Base-by-base conservation (phyloP, 1,140 invertebrate genomes). In the Drosophila ironensis region DNA sequence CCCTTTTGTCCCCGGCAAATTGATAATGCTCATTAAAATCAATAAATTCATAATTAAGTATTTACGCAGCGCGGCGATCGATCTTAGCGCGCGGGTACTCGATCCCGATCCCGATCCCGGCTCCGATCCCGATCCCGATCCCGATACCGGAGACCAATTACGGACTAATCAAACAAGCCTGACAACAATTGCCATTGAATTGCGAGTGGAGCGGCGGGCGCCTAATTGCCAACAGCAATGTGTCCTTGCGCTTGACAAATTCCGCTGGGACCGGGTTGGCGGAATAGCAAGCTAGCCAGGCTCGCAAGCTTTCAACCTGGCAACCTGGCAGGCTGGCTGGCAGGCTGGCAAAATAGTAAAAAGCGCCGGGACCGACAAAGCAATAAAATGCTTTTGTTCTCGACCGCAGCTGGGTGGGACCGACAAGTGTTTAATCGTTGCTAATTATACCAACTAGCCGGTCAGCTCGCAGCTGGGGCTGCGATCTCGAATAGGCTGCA, bases 211-310 rank as follows among this genome's bases (percentile, higher is more conserved):
- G 60, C 40, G 41, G 42, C 47, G 54, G 72, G 48, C 71, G 69
- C 69, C 76, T 86, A 86, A 86, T 86, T 86, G 80, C 71, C 54
- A 33, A 9, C 56, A 86, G 67, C 41, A 60, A 87, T 86, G 80
- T 87, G 80, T 86, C 80, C 80, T 86, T 86, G 80, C 80, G 80
- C 80, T 86, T 86, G 67, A 86, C 48, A 86, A 86, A 86, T 86
- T 87, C 80, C 80, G 27, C 37, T 27, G 50, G 41, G 60, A 66
- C 47, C 44, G 48, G 35, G n/a, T n/a, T n/a, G 40, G 48, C 38
- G 42, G 40, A 54, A 61, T 50, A 33, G 67, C 30, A 35, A 37
- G 22, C 14, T 12, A 50, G 38, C 44, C 24, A 24, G 5, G n/a
- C n/a, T n/a, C n/a, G n/a, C n/a, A n/a, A n/a, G n/a, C n/a, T n/a